phyloP scores from a whole-genome alignment of 2,888 invertebrate genomes.

The Cinara cedri region DNA sequence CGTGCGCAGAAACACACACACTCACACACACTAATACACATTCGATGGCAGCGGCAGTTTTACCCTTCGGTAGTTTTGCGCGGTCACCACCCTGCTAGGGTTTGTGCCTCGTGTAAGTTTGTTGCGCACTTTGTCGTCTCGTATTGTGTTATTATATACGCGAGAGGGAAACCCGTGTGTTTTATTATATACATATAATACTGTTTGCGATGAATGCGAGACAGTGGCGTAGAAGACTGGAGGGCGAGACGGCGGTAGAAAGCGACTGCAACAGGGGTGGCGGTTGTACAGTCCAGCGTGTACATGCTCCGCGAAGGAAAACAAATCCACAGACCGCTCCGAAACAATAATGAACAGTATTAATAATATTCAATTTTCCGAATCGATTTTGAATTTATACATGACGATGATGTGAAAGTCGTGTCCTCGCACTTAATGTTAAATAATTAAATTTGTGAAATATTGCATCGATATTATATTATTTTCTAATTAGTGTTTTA shows the following conservation, averaged over 20 bases:
- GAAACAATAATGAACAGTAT: not conserved
- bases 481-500: no score
- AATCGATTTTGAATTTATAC: constrained; percentile 19
- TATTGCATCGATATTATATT: no score
- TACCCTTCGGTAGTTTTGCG: constrained; percentile 16
- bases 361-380: not conserved
- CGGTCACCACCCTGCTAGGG: not conserved
- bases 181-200: not conserved
- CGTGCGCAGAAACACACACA: not conserved
- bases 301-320: not conserved
- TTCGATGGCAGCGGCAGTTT: not conserved
- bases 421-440: no score
- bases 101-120: not conserved
- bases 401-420: no score
- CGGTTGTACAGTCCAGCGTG: not conserved
- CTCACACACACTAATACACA: no score
- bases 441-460: no score
- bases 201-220: no score
- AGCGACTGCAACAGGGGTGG: not conserved
- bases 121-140: not conserved
- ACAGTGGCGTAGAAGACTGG: not conserved
- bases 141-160: constrained; percentile 13
- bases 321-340: constrained; percentile 4
- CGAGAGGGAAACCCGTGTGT: not conserved
- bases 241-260: not conserved